Base-by-base conservation (phyloP, 2,113 vertebrate genomes). In the Pelvicachromis taeniatus region DNA sequence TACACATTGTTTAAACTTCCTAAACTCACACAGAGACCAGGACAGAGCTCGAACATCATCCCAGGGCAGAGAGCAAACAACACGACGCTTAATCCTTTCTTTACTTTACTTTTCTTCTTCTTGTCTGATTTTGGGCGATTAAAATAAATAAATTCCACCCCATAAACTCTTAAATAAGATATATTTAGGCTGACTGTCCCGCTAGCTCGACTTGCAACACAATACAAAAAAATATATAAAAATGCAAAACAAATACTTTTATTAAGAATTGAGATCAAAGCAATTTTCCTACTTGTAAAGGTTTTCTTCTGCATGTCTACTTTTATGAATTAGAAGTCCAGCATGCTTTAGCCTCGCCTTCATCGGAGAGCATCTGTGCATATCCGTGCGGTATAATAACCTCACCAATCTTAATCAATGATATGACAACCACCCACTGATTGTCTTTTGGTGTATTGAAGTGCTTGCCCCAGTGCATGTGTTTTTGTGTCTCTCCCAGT, bases 341-440 rank as follows among this genome's bases (percentile, higher is more conserved):
- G 31, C 45, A 3, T 4, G 53, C 86, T 81, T 82, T 12, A 56
- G 85, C n/a, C 87, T 48, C 65, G 84, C 85, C 70, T 85, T 91
- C 87, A 88, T 90, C 78, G 75, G 81, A 42, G 59, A 89, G 88
- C 94, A 92, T 93, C 88, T 93, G 92, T 92, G 87, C 89, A 85
- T 92, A 85, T 85, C 84, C 88, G 75, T 75, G 84, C 73, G 58
- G 63, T n/a, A 58, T 88, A 92, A 92, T 87, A 90, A 89, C 88
- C 91, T 94, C 92, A 93, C 90, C 87, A 93, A 93, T 92, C 92
- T 89, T 91, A 89, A 94, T 93, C 91, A 90, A 84, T 89, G 90
- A 88, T 29, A 86, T 68, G 86, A 92, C 92, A 93, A 78, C 90
- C 89, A 45, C 89, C 86, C 87, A 21, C 84, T 83, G 90, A 86